Percentiles rank a stretch among this genome's conserved stretches.
phyloP scores from a whole-genome alignment of 2,797 vertebrate genomes.

The Leuciscus waleckii region DNA sequence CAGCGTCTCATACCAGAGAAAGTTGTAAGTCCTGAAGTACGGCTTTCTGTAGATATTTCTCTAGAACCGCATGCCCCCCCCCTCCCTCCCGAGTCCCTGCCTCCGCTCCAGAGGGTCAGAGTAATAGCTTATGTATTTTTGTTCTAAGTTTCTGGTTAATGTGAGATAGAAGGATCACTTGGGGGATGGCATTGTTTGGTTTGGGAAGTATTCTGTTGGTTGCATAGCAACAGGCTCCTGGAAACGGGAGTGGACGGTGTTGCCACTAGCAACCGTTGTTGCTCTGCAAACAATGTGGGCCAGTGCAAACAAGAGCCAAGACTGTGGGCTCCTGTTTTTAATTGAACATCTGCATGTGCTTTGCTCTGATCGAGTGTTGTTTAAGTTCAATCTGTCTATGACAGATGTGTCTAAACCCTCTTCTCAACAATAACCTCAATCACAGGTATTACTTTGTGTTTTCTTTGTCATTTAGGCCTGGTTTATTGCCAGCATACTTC shows the following conservation, averaged over 20 bases:
- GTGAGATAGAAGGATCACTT: conserved; percentile 86
- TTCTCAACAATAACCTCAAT: conserved; percentile 63
- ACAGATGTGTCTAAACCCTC: conserved; percentile 72
- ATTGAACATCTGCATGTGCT: conserved; percentile 94
- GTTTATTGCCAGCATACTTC: conserved; percentile 54
- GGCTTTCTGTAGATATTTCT: conserved; percentile 64
- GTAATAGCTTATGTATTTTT: conserved; percentile 90
- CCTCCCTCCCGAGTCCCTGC: conserved; percentile 57
- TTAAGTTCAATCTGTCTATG: conserved; percentile 70
- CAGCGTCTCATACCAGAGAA: conserved; percentile 55
- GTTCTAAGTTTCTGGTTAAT: conserved; percentile 87
- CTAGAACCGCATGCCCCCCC: conserved; percentile 72
- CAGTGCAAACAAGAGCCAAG: conserved; percentile 86
- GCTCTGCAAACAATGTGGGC: conserved; percentile 96
- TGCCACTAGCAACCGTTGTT: conserved; percentile 93
- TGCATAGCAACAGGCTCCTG: conserved; percentile 90
- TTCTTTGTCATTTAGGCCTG: conserved; percentile 47
- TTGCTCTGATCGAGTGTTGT: conserved; percentile 79
- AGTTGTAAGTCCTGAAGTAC: conserved; percentile 66
- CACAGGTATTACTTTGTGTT: conserved; percentile 51
- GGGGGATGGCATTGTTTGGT: conserved; percentile 95
- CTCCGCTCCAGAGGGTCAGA: conserved; percentile 77
- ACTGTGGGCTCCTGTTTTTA: conserved; percentile 83
- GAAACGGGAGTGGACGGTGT: conserved; percentile 92
- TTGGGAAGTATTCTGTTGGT: conserved; percentile 96